Conservation (phyloP, 2,888 invertebrate species). For the Serrognathus titanus region DNA sequence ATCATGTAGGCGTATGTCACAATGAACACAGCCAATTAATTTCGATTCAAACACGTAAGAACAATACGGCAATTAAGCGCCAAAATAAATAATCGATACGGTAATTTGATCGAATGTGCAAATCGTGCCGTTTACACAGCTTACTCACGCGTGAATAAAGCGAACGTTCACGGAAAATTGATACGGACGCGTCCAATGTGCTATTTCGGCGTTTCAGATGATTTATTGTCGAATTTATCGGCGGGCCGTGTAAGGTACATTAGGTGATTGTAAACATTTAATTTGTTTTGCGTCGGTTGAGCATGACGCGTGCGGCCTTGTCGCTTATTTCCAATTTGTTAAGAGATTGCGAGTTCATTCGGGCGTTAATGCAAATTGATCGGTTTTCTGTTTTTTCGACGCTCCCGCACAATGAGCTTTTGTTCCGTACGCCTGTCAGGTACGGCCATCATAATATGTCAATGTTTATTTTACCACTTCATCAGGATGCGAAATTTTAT, state of each 20-base stretch:
- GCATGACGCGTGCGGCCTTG: too few relatives aligned
- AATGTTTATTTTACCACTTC: too few relatives aligned
- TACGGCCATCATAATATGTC: too few relatives aligned
- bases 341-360: too few relatives aligned
- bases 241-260: neutral
- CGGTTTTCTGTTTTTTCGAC: too few relatives aligned
- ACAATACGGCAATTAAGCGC: constrained; percentile 7
- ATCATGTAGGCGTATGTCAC: neutral
- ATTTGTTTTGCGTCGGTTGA: constrained; percentile 2
- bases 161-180: constrained; percentile 4
- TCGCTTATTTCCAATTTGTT: too few relatives aligned
- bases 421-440: too few relatives aligned
- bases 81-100: constrained; percentile 7
- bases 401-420: too few relatives aligned
- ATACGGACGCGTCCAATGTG: constrained; percentile 7
- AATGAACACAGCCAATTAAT: neutral
- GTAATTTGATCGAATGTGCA: constrained; percentile 7
- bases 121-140: constrained; percentile 3
- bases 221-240: constrained; percentile 7
- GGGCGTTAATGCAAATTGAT: too few relatives aligned
- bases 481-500: too few relatives aligned
- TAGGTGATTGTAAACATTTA: constrained; percentile 1
- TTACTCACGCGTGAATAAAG: constrained; percentile 3
- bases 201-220: constrained; percentile 2
- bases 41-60: neutral